Evolutionary conservation across 2,797 vertebrate species (phyloP), one percentile per base, ranked within the genome.

Genomic region (Gorsachius magnificus): DNA sequence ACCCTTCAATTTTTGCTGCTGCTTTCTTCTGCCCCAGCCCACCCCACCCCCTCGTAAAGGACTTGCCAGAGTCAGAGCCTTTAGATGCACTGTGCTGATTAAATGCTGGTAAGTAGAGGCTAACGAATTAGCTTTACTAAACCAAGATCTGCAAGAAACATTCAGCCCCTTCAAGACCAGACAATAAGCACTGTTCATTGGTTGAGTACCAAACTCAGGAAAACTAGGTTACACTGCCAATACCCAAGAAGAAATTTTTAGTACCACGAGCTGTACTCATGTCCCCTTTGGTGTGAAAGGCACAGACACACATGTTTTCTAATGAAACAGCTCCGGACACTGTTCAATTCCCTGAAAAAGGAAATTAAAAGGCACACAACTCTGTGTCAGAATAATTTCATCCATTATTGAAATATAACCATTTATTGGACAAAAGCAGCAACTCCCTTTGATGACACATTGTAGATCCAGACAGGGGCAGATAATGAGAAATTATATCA

Each of bases 91-190:
- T 76, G 56, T 33, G 46, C 58, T 43, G 88, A 70, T 45, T 50
- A 79, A 94, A 71, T 35, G 41, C 63, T 22, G 79, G 36, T 50
- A 82, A 74, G 69, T 6, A 54, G 22, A 12, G 18, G 41, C 45
- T 86, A 78, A 80, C 48, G 79, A 91, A 91, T 75, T 74, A 81
- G 72, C 60, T 92, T 92, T 66, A 56, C 50, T 87, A 83, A 94
- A 83, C 43, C 31, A 81, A 46, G 75, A 91, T 35, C 31, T 70
- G 38, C 43, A 77, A 50, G 20, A 88, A 96, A 84, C 16, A 64
- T 75, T 80, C 68, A 51, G 38, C 36, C 56, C 38, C 74, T 66
- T 82, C 93, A 74, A 79, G 58, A 66, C 24, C 19, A 76, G 80
- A 83, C 26, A 91, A 75, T 70, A 84, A 84, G 41, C 43, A 38